Conservation (phyloP, 1,140 invertebrate species). For the Pseudomyrmex sp. region DNA sequence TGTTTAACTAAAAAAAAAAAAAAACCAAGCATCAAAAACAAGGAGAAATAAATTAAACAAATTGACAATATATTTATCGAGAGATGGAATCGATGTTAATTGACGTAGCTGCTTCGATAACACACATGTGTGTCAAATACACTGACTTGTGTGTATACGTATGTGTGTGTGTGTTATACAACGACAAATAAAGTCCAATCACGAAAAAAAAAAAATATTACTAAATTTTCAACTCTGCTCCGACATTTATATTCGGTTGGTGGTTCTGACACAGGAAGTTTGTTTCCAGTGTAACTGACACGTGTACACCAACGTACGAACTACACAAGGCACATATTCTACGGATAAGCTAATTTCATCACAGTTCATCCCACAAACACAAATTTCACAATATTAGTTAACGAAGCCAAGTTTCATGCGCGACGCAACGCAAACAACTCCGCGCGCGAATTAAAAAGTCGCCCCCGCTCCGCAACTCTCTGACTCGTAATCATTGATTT, state of each 20-base stretch:
- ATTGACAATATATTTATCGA: no score
- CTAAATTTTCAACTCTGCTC: neutral
- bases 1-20: no score
- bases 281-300: constrained; percentile 8
- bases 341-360: neutral
- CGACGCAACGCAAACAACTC: neutral
- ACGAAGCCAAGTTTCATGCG: neutral
- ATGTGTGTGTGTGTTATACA: neutral
- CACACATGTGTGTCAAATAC: neutral
- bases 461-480: neutral
- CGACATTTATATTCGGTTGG: neutral
- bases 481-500: neutral
- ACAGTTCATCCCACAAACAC: constrained; percentile 17
- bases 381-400: neutral
- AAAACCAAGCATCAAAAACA: no score
- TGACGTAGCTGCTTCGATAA: neutral
- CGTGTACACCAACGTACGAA: neutral
- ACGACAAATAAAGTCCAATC: neutral
- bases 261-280: neutral
- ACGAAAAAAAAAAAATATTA: neutral
- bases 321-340: neutral
- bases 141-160: neutral
- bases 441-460: neutral
- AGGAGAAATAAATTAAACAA: no score
- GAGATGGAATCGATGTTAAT: neutral